Conservation (phyloP, 2,888 invertebrate genomes). For the Euplagia quadripunctaria region DNA sequence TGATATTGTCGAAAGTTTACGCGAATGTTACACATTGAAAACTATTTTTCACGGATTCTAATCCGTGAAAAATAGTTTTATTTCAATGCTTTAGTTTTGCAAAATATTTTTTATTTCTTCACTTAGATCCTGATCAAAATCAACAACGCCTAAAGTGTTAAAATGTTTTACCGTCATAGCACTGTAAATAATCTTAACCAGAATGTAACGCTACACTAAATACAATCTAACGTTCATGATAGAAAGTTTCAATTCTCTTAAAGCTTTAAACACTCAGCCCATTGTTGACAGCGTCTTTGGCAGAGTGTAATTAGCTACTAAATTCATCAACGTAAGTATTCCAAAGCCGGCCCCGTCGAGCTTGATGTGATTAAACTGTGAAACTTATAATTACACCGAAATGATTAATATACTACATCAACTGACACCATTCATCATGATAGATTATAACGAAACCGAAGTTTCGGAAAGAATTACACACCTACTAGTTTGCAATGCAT, state of each 20-base stretch:
- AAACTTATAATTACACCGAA: conserved; percentile 34
- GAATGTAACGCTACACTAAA: neutral
- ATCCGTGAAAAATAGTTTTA: no score
- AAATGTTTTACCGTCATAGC: neutral
- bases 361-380: conserved; percentile 26
- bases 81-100: no score
- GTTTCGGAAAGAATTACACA: neutral
- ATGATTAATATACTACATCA: conserved; percentile 20
- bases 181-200: neutral
- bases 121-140: no score
- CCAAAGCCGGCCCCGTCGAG: conserved; percentile 16
- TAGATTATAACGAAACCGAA: conserved; percentile 20
- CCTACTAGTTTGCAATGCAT: neutral
- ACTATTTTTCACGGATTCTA: no score
- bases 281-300: conserved; percentile 11
- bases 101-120: no score
- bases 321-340: conserved; percentile 36
- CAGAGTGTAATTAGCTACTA: conserved; percentile 20
- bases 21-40: no score
- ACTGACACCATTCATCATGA: conserved; percentile 32
- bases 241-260: neutral
- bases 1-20: no score
- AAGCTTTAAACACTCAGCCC: neutral
- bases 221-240: neutral
- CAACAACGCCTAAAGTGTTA: no score